Percentiles rank a stretch among this genome's conserved stretches.
phyloP scores from a whole-genome alignment of 2,888 invertebrate genomes.

The Drosophila atripex region DNA sequence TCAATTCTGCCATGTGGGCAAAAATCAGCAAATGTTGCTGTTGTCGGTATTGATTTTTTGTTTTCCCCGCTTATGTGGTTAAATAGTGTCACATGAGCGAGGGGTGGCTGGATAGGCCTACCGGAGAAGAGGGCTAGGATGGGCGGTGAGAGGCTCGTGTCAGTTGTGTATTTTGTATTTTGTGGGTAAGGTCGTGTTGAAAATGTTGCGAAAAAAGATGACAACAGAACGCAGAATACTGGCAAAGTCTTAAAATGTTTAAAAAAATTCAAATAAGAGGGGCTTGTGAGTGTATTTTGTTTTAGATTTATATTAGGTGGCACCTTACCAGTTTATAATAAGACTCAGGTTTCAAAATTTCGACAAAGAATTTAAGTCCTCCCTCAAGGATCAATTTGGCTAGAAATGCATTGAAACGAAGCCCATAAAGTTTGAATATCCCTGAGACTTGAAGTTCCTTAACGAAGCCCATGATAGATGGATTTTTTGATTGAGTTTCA shows the following conservation, averaged over 20 bases:
- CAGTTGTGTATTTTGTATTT: constrained; percentile 15
- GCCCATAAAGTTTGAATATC: constrained; percentile 3
- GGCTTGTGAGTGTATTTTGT: no score
- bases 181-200: constrained; percentile 53
- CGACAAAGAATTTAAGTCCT: constrained; percentile 34
- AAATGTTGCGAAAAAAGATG: constrained; percentile 47
- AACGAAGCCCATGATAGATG: not conserved
- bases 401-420: not conserved
- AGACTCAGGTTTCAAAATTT: no score
- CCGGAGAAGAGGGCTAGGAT: not conserved
- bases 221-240: constrained; percentile 2
- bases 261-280: not conserved
- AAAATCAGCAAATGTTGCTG: constrained; percentile 45
- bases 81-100: constrained; percentile 41
- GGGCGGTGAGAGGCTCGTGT: constrained; percentile 1
- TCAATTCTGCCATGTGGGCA: constrained; percentile 65
- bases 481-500: constrained; percentile 28
- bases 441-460: not conserved
- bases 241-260: not conserved
- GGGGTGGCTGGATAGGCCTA: not conserved
- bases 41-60: constrained; percentile 64
- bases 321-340: constrained; percentile 45
- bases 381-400: not conserved
- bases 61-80: constrained; percentile 39
- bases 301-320: no score